These are phyloP conservation scores for Temnothorax nylanderi DNA, from an alignment of 1,140 invertebrate genomes.

Conservation along the genomic window DNA sequence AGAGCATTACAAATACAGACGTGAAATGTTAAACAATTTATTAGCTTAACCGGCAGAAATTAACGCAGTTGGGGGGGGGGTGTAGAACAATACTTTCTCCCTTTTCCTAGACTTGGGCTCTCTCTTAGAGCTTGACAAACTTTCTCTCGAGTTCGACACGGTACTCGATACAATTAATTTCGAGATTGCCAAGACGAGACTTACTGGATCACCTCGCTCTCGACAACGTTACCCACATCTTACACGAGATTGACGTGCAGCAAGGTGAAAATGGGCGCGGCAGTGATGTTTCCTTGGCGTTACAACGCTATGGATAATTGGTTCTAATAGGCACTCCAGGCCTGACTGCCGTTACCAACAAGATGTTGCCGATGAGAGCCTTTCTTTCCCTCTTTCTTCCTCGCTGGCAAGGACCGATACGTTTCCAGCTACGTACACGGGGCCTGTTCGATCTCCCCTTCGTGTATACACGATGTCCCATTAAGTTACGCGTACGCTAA, in stretches of 20 bases:
- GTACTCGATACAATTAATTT: conserved; percentile 46
- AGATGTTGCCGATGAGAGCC: conserved; percentile 45
- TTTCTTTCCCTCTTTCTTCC: conserved; percentile 59
- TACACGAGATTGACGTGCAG: conserved; percentile 33
- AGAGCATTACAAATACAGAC: not conserved
- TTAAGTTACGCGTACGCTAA: conserved; percentile 67
- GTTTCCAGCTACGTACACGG: conserved; percentile 19
- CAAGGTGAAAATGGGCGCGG: conserved; percentile 50
- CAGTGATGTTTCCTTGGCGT: conserved; percentile 63
- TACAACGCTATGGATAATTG: conserved; percentile 73
- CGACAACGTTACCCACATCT: not conserved
- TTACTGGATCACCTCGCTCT: conserved; percentile 6
- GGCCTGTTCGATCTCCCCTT: conserved; percentile 13
- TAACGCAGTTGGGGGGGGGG: not conserved
- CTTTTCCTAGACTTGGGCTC: not conserved
- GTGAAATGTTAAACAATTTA: not conserved
- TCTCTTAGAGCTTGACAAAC: conserved; percentile 3
- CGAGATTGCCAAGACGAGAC: conserved; percentile 23
- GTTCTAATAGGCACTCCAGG: conserved; percentile 74
- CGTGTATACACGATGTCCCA: conserved; percentile 54
- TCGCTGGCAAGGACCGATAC: conserved; percentile 6
- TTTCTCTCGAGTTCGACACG: conserved; percentile 28
- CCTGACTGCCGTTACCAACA: conserved; percentile 68
- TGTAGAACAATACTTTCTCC: not conserved
- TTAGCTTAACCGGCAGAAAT: not conserved